Conservation (phyloP, 2,113 vertebrate genomes). For the Girardinichthys multiradiatus region DNA sequence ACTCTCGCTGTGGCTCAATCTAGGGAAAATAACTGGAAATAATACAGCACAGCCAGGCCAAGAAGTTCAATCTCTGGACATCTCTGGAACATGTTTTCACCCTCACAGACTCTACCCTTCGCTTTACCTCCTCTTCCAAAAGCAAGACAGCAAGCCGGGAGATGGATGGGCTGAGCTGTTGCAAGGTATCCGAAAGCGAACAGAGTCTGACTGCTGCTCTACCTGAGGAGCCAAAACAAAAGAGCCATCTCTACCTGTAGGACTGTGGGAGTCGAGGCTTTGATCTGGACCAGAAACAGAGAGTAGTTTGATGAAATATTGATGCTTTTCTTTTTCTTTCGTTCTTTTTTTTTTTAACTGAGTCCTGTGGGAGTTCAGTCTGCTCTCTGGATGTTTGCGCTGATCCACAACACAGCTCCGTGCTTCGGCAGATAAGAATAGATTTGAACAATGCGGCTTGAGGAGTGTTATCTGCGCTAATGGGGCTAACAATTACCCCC, state of each 20-base stretch:
- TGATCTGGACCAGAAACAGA: conserved; percentile 80
- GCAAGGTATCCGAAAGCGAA: conserved; percentile 58
- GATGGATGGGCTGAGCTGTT: conserved; percentile 65
- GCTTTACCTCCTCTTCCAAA: conserved; percentile 49
- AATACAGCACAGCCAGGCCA: conserved; percentile 36
- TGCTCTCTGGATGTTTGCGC: conserved; percentile 71
- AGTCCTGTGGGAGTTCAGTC: conserved; percentile 73
- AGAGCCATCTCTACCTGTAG: conserved; percentile 78
- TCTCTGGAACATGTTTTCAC: conserved; percentile 64
- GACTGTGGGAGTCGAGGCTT: conserved; percentile 74
- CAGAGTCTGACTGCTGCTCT: conserved; percentile 64
- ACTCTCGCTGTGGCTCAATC: conserved; percentile 24
- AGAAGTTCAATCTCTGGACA: conserved; percentile 64
- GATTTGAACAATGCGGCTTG: conserved; percentile 52
- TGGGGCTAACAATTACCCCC: conserved; percentile 69
- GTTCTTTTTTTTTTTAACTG: conserved; percentile 64
- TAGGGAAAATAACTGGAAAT: conserved; percentile 44
- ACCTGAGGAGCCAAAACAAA: conserved; percentile 77
- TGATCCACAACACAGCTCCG: conserved; percentile 56
- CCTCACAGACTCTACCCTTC: conserved; percentile 50
- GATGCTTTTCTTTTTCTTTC: conserved; percentile 59
- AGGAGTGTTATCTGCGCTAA: conserved; percentile 70
- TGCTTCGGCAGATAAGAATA: conserved; percentile 56
- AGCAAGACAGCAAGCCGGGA: conserved; percentile 39
- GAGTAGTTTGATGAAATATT: conserved; percentile 84